Percentiles rank a stretch among this genome's conserved stretches.
Conservation (phyloP, 2,113 vertebrate species). For the Eclectus roratus region DNA sequence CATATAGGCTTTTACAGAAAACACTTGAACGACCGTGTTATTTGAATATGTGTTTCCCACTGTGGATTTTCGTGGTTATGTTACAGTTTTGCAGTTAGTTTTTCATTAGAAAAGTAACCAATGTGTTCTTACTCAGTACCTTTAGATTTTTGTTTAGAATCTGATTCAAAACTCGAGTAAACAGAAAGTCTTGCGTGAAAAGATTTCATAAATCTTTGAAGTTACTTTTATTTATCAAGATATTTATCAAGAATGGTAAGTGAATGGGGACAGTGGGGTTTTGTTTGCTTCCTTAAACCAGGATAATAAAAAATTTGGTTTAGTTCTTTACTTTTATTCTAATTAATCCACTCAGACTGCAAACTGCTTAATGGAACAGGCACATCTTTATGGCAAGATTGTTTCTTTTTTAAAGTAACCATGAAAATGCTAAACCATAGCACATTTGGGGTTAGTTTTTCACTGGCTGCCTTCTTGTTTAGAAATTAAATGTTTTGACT, state of each 20-base stretch:
- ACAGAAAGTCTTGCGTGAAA: neutral
- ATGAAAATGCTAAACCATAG: neutral
- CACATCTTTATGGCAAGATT: neutral
- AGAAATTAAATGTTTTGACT: slow-evolving; percentile 47
- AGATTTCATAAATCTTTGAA: neutral
- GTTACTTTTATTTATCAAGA: neutral
- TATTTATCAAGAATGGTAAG: neutral
- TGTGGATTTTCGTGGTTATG: neutral
- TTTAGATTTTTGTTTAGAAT: neutral
- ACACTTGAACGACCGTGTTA: neutral
- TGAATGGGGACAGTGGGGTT: neutral
- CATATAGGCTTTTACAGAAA: neutral
- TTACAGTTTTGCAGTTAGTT: neutral
- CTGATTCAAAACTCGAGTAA: neutral
- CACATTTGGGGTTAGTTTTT: slow-evolving; percentile 19
- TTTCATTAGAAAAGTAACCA: neutral
- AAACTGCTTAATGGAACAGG: neutral
- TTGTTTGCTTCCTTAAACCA: neutral
- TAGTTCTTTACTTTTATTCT: neutral
- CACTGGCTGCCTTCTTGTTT: slow-evolving; percentile 34
- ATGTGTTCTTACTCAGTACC: neutral
- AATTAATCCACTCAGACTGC: neutral
- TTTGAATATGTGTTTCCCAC: neutral
- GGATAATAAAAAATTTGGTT: neutral
- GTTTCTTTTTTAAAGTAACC: slow-evolving; percentile 28